Percentiles rank a stretch among this genome's conserved stretches.
Conservation (phyloP, 1,140 invertebrate species). For the Ostrea edulis region DNA sequence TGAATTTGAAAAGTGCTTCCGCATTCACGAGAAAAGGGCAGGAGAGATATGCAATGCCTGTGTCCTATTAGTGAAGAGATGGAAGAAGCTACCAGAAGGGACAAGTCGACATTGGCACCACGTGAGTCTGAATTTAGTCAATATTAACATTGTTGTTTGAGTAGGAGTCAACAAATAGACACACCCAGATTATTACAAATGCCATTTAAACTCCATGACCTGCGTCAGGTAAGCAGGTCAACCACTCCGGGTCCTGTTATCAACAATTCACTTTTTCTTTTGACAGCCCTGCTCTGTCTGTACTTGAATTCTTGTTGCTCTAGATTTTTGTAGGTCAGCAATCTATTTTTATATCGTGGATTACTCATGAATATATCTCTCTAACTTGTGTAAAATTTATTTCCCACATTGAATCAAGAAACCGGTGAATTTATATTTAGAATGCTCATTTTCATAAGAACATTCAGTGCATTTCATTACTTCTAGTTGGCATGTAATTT, state of each 20-base stretch:
- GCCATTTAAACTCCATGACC: constrained; percentile 4
- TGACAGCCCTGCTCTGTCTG: neutral
- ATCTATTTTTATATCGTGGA: neutral
- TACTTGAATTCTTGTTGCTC: neutral
- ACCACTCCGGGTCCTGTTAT: neutral
- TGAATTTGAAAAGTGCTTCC: constrained; percentile 91
- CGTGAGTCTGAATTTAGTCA: constrained; percentile 82
- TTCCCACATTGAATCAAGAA: neutral
- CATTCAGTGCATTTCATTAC: constrained; percentile 19
- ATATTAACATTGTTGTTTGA: neutral
- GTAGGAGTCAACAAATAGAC: constrained; percentile 13
- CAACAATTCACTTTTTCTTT: constrained; percentile 26
- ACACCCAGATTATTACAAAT: constrained; percentile 5
- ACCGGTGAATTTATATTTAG: neutral
- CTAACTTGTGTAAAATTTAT: neutral
- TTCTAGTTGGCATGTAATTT: constrained; percentile 9
- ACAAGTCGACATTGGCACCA: constrained; percentile 91
- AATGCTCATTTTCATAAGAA: neutral
- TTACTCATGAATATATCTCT: neutral
- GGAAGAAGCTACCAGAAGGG: constrained; percentile 90
- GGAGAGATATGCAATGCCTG: constrained; percentile 95
- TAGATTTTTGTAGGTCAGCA: neutral
- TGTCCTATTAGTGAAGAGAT: constrained; percentile 91
- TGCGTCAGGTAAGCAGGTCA: neutral
- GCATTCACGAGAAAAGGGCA: constrained; percentile 85